Conservation (phyloP, 1,140 invertebrate genomes). For the Fopius arisanus region DNA sequence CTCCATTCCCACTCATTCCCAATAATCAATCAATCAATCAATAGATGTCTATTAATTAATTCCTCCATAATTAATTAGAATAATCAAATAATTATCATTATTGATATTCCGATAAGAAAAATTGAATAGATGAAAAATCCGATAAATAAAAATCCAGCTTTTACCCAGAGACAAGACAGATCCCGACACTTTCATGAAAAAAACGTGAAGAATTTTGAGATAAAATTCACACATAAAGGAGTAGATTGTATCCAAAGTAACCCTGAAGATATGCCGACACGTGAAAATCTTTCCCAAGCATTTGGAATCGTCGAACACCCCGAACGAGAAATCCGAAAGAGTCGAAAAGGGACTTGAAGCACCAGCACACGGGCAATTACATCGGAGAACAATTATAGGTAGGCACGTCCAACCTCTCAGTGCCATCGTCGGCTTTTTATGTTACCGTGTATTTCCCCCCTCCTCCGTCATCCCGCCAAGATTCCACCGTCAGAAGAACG, state of each 20-base stretch:
- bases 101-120: too few relatives aligned
- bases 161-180: too few relatives aligned
- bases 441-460: neutral
- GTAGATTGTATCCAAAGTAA: neutral
- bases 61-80: too few relatives aligned
- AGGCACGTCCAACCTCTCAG: constrained; percentile 47
- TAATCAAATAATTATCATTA: too few relatives aligned
- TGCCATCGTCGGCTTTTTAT: constrained; percentile 49
- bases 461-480: constrained; percentile 11
- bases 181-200: neutral
- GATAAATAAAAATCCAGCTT: too few relatives aligned
- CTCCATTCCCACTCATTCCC: too few relatives aligned
- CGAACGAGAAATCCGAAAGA: neutral
- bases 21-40: too few relatives aligned
- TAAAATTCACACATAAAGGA: neutral
- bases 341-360: neutral
- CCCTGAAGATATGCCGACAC: neutral
- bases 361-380: constrained; percentile 43
- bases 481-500: constrained; percentile 45
- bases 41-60: too few relatives aligned
- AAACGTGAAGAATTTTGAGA: neutral
- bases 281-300: neutral
- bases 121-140: too few relatives aligned
- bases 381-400: constrained; percentile 56
- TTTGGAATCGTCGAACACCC: neutral